These are phyloP conservation scores for Scalopus aquaticus DNA, from an alignment of 2,113 vertebrate genomes.

Conservation along the genomic window DNA sequence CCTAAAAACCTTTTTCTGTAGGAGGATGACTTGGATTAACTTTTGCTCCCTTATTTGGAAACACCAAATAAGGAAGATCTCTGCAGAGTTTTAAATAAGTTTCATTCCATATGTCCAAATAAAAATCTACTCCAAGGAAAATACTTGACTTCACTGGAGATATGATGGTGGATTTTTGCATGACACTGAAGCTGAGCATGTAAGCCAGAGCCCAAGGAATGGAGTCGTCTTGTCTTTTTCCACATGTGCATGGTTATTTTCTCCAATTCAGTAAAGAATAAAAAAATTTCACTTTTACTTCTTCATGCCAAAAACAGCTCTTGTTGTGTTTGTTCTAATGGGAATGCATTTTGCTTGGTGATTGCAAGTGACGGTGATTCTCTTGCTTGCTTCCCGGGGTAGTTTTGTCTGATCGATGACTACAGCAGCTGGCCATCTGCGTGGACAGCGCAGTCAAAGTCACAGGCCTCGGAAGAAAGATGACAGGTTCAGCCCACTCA, in stretches of 20 bases:
- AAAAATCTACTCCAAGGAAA: slow-evolving; percentile 83
- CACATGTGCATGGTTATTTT: neutral
- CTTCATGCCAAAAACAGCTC: neutral
- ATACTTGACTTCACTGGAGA: slow-evolving; percentile 77
- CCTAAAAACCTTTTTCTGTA: neutral
- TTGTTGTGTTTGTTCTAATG: slow-evolving; percentile 28
- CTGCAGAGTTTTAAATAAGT: slow-evolving; percentile 76
- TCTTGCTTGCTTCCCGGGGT: slow-evolving; percentile 32
- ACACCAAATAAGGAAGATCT: slow-evolving; percentile 68
- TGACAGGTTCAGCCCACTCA: slow-evolving; percentile 60
- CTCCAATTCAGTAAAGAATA: slow-evolving; percentile 4
- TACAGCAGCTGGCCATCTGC: slow-evolving; percentile 68
- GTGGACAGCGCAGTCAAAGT: slow-evolving; percentile 61
- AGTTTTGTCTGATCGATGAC: slow-evolving; percentile 59
- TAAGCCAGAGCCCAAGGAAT: neutral
- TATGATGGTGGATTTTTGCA: slow-evolving; percentile 72
- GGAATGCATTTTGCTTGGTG: slow-evolving; percentile 33
- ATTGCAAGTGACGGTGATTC: slow-evolving; percentile 7
- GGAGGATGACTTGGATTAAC: slow-evolving; percentile 83
- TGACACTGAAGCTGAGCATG: slow-evolving; percentile 49
- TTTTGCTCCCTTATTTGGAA: slow-evolving; percentile 86
- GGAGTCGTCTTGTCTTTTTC: neutral
- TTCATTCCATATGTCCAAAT: slow-evolving; percentile 83
- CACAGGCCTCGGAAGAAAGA: slow-evolving; percentile 67
- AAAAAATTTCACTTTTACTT: neutral